Base-by-base conservation (phyloP, 2,113 vertebrate species). In the Caracal caracal region DNA sequence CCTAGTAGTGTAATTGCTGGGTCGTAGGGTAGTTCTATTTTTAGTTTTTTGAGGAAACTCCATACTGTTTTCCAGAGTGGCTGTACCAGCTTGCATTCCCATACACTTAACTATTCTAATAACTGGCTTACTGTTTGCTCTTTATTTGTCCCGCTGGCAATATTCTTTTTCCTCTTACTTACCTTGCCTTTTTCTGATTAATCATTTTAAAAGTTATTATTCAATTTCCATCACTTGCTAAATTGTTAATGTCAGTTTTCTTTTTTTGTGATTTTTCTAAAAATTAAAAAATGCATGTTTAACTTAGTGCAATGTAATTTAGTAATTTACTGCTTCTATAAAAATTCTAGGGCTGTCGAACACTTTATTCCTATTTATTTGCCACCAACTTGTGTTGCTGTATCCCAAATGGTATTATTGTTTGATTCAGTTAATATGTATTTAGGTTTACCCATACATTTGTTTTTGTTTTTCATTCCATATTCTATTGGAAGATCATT, bases 251-350 rank as follows among this genome's bases (percentile, higher is more conserved):
- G 86, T 96, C 56, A n/a, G 2, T 56, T 2, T 84, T 76, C 19
- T 35, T 88, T 35, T 88, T 92, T 56, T 75, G 47, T 88, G 15
- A 8, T 47, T 95, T 17, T 66, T 96, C 37, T 66, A 90, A 86
- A 85, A 84, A 37, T 70, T 68, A 84, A 79, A 63, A 37, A 3
- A 61, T 35, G 3, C 3, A 51, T 76, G 12, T n/a, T 87, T 85
- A 26, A 90, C 20, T 73, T 90, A 43, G 76, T 86, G 7, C 19
- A 12, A 3, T 68, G 0, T 70, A 71, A 79, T 86, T 90, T 75
- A 71, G 24, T 56, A 71, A 15, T 47, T 73, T 51, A 85, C 49
- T 47, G 40, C 17, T 63, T 83, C n/a, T 24, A 17, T 66, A 83
- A 79, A 83, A 71, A 59, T 91, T 71, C 17, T 24, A 15, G 11